Evolutionary conservation across 2,113 vertebrate genomes (phyloP).

Genomic region (Anarhynchus alexandrinus): DNA sequence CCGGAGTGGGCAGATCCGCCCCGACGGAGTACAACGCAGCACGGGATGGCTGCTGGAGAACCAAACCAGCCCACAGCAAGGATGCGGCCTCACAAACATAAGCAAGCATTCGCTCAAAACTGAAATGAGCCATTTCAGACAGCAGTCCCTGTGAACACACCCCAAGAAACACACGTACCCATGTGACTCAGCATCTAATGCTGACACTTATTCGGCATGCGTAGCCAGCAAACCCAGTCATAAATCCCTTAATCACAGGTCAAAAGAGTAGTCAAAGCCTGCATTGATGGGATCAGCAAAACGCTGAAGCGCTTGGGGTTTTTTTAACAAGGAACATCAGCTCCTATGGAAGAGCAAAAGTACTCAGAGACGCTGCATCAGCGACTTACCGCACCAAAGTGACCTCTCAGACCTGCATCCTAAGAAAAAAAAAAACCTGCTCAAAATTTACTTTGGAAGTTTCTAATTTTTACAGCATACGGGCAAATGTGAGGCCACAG

Average conservation of each 20-base stretch:
- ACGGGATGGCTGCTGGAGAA: not conserved
- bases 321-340: not conserved
- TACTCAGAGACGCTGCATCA: not conserved
- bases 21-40: accelerated
- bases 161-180: not conserved
- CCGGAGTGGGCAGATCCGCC: not conserved
- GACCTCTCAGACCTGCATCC: not conserved
- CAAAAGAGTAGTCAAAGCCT: not conserved
- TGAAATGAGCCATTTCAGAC: not conserved
- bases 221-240: not conserved
- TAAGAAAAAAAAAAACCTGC: not conserved
- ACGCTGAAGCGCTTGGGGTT: not conserved
- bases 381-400: not conserved
- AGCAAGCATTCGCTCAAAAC: not conserved
- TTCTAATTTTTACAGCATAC: not conserved
- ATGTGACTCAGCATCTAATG: not conserved
- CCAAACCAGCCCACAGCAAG: not conserved
- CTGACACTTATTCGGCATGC: not conserved
- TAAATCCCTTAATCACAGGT: slow-evolving; percentile 17
- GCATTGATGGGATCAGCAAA: not conserved
- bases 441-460: not conserved
- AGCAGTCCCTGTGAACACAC: not conserved
- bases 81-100: not conserved
- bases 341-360: not conserved
- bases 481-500: not conserved